phyloP scores from a whole-genome alignment of 2,113 vertebrate genomes.

The Dolichallabes microphthalmus region DNA sequence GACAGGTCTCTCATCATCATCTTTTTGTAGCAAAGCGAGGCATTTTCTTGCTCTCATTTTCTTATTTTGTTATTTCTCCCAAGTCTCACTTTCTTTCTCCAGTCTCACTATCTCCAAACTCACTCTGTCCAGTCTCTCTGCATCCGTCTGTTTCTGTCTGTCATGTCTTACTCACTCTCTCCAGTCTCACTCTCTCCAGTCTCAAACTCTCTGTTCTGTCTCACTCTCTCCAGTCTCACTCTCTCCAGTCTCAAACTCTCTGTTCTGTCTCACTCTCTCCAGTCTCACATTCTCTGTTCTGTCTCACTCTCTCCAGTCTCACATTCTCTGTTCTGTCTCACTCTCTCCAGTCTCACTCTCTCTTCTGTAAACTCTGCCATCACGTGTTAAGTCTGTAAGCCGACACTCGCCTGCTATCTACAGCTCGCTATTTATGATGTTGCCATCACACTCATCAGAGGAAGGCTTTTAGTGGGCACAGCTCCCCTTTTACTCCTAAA shows the following conservation, averaged over 20 bases:
- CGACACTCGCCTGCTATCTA: slow-evolving; percentile 45
- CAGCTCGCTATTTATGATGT: slow-evolving; percentile 55
- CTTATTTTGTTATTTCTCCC: slow-evolving; percentile 11
- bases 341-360: slow-evolving; percentile 19
- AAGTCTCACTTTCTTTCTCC: background rate
- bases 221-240: too few species aligned
- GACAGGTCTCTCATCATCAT: background rate
- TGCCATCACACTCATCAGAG: slow-evolving; percentile 54
- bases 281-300: background rate
- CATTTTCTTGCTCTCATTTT: too few species aligned
- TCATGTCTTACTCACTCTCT: too few species aligned
- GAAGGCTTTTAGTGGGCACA: slow-evolving; percentile 45
- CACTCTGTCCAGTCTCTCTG: background rate
- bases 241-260: too few species aligned
- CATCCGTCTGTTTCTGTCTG: too few species aligned
- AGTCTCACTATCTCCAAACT: too few species aligned
- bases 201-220: too few species aligned
- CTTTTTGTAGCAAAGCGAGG: too few species aligned
- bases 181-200: background rate
- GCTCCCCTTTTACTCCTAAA: slow-evolving; percentile 1
- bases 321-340: slow-evolving; percentile 2
- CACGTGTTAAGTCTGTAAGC: slow-evolving; percentile 45
- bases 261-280: background rate
- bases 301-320: background rate
- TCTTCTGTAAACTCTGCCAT: slow-evolving; percentile 30